Evolutionary conservation across 2,113 vertebrate species (phyloP).

Genomic region (Rhinogobius similis): DNA sequence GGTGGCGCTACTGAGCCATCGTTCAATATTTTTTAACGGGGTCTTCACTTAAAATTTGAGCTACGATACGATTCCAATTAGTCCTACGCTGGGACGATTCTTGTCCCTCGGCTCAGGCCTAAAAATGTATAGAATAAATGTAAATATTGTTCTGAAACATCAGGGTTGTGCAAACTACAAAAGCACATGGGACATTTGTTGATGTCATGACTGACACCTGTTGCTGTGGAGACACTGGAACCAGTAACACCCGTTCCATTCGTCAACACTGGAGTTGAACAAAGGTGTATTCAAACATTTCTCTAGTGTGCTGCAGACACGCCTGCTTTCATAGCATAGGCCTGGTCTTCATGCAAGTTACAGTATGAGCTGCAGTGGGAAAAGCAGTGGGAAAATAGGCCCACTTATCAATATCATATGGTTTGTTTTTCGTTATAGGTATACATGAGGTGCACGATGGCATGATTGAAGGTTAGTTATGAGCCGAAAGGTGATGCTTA

Average conservation of each 20-base stretch:
- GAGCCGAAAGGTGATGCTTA: no score
- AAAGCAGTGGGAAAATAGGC: neutral
- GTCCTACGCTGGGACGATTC: no score
- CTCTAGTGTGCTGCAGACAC: neutral
- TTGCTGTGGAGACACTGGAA: constrained; percentile 32
- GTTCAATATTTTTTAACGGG: no score
- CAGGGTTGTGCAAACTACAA: constrained; percentile 18
- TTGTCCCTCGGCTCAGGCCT: no score
- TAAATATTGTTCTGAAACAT: neutral
- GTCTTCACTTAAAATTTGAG: no score
- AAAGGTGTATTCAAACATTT: neutral
- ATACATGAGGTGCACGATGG: neutral
- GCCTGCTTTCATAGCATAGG: neutral
- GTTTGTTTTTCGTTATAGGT: neutral
- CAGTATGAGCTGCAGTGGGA: neutral
- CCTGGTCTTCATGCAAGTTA: no score
- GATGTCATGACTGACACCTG: constrained; percentile 24
- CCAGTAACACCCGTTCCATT: constrained; percentile 29
- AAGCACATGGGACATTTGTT: constrained; percentile 20
- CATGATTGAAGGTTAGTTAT: no score
- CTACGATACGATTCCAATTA: no score
- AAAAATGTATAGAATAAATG: constrained; percentile 11
- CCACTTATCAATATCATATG: neutral
- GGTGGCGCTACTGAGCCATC: no score
- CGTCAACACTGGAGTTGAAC: neutral